Conservation (phyloP, 2,113 vertebrate species). For the Chaetodon auriga region DNA sequence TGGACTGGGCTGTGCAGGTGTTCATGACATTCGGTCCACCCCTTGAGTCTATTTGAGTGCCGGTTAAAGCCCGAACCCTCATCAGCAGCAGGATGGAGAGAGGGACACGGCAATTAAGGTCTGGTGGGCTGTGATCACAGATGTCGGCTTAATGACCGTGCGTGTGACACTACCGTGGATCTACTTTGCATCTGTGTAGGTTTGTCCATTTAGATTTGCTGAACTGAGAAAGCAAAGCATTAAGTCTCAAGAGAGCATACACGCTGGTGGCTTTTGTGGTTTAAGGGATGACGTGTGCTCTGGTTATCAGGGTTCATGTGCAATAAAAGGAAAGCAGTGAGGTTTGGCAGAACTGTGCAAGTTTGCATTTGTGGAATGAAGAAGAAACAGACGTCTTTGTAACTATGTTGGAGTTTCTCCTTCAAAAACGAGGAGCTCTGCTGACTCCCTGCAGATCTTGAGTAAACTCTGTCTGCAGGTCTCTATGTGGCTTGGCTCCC, state of each 20-base stretch:
- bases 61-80: slow-evolving; percentile 30
- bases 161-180: not conserved
- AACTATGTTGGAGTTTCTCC: not conserved
- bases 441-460: slow-evolving; percentile 24
- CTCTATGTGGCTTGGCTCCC: slow-evolving; percentile 23
- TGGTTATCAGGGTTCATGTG: not conserved
- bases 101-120: slow-evolving; percentile 30
- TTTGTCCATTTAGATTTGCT: not conserved
- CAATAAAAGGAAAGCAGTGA: not conserved
- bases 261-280: not conserved
- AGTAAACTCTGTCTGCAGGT: slow-evolving; percentile 36
- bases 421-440: not conserved
- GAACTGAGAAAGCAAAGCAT: not conserved
- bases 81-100: slow-evolving; percentile 45
- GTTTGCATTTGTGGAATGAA: slow-evolving; percentile 18
- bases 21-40: not conserved
- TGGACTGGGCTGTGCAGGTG: slow-evolving; percentile 30
- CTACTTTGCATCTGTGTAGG: not conserved
- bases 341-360: not conserved
- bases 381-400: not conserved
- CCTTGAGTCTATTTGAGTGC: slow-evolving; percentile 23
- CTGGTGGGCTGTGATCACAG: slow-evolving; percentile 43
- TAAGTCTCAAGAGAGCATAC: not conserved
- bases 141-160: slow-evolving; percentile 50
- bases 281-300: not conserved